These are phyloP conservation scores for Xylophagus ater DNA, from an alignment of 2,888 invertebrate species.

Conservation along the genomic window DNA sequence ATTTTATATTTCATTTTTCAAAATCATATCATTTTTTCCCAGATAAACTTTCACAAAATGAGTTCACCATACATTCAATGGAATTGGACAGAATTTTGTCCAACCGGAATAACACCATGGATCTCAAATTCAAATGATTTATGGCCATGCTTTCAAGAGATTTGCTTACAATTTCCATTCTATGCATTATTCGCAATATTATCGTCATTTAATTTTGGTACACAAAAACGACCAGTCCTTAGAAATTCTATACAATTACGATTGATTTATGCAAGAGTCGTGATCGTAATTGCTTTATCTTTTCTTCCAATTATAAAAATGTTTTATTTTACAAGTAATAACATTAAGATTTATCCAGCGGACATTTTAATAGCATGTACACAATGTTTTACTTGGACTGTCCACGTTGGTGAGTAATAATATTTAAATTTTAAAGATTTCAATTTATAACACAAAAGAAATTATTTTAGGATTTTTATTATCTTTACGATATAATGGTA, in stretches of 20 bases:
- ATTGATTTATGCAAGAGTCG: slow-evolving; percentile 53
- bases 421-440: background rate
- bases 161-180: slow-evolving; percentile 66
- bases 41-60: no score
- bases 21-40: no score
- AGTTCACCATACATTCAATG: no score
- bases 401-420: slow-evolving; percentile 58
- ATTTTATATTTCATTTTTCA: no score
- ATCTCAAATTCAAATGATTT: slow-evolving; percentile 60
- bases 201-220: slow-evolving; percentile 74
- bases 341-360: slow-evolving; percentile 46
- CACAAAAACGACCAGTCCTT: slow-evolving; percentile 49
- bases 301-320: slow-evolving; percentile 57
- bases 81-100: slow-evolving; percentile 67
- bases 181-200: slow-evolving; percentile 59
- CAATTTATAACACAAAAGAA: background rate
- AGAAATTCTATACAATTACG: slow-evolving; percentile 52
- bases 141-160: slow-evolving; percentile 74
- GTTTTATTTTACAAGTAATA: slow-evolving; percentile 49
- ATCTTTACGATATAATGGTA: slow-evolving; percentile 52
- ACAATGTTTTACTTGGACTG: slow-evolving; percentile 66
- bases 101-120: slow-evolving; percentile 60
- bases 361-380: slow-evolving; percentile 61
- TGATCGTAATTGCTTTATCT: slow-evolving; percentile 51
- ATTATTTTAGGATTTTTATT: slow-evolving; percentile 40